These are phyloP conservation scores for Ommatoiulus sabulosus DNA, from an alignment of 2,888 invertebrate species.

Conservation along the genomic window DNA sequence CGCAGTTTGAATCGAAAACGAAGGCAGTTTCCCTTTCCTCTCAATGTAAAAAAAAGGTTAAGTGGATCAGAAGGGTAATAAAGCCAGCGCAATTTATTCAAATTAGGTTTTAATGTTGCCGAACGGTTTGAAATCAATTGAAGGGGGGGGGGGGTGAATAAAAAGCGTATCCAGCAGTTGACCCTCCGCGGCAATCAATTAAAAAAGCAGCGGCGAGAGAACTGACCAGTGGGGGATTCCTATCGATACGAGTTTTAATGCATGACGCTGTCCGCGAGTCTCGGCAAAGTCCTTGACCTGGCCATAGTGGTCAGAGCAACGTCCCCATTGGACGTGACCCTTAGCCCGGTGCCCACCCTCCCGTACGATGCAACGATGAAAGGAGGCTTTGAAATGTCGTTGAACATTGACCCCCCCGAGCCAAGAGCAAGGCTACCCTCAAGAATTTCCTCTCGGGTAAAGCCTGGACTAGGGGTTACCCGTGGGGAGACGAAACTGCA, in stretches of 20 bases:
- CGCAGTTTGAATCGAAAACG: neutral
- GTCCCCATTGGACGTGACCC: slow-evolving; percentile 48
- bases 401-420: slow-evolving; percentile 45
- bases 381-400: slow-evolving; percentile 39
- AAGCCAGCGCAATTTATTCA: slow-evolving; percentile 16
- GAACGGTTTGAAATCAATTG: slow-evolving; percentile 14
- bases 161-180: neutral
- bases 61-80: slow-evolving; percentile 47
- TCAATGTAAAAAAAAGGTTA: neutral
- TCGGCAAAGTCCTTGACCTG: slow-evolving; percentile 30
- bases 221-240: slow-evolving; percentile 39
- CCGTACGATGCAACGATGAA: slow-evolving; percentile 2
- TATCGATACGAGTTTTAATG: slow-evolving; percentile 22
- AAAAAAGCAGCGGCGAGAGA: neutral
- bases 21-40: neutral
- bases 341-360: slow-evolving; percentile 39
- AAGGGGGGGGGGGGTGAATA: no score
- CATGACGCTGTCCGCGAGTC: slow-evolving; percentile 28
- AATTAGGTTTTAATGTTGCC: slow-evolving; percentile 1
- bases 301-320: slow-evolving; percentile 48
- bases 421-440: slow-evolving; percentile 46
- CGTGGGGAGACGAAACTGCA: neutral
- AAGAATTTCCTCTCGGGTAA: slow-evolving; percentile 42
- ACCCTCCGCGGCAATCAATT: neutral
- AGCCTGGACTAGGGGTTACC: slow-evolving; percentile 6